Percentiles rank a stretch among this genome's conserved stretches.
These are phyloP conservation scores for Gopherus evgoodei DNA, from an alignment of 2,113 vertebrate species.

Conservation along the genomic window DNA sequence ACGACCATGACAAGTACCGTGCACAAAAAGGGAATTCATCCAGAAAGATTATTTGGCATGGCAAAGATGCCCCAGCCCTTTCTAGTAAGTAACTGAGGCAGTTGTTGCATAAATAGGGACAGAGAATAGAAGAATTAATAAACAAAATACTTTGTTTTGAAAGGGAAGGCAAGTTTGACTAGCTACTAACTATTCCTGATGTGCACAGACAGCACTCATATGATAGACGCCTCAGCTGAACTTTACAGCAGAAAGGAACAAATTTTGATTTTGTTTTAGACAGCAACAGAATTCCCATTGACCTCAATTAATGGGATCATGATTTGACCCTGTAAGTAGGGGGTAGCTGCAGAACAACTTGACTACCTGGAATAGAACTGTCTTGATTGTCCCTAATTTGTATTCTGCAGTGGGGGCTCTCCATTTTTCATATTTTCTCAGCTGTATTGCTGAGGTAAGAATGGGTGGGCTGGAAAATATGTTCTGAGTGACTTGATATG, in stretches of 20 bases:
- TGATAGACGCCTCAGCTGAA: neutral
- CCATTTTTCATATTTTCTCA: neutral
- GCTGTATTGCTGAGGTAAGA: neutral
- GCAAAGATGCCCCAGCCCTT: constrained; percentile 59
- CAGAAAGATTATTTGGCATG: constrained; percentile 66
- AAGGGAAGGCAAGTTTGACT: constrained; percentile 7
- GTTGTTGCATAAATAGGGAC: constrained; percentile 55
- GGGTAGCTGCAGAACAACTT: neutral
- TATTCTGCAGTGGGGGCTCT: neutral
- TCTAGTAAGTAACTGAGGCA: constrained; percentile 17
- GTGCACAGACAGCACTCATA: constrained; percentile 26
- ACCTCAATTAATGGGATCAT: neutral
- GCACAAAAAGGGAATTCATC: constrained; percentile 83
- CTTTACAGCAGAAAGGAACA: neutral
- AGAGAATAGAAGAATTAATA: constrained; percentile 65
- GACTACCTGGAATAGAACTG: neutral
- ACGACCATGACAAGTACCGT: constrained; percentile 54
- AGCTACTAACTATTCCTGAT: constrained; percentile 53
- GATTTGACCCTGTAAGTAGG: rapidly evolving
- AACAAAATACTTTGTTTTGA: constrained; percentile 63
- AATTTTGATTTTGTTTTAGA: rapidly evolving
- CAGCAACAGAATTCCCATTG: neutral
- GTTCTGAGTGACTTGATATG: rapidly evolving
- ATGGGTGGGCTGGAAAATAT: neutral
- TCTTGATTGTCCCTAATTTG: rapidly evolving